Evolutionary conservation across 2,797 vertebrate species (phyloP).

Genomic region (Gymnocypris eckloni): DNA sequence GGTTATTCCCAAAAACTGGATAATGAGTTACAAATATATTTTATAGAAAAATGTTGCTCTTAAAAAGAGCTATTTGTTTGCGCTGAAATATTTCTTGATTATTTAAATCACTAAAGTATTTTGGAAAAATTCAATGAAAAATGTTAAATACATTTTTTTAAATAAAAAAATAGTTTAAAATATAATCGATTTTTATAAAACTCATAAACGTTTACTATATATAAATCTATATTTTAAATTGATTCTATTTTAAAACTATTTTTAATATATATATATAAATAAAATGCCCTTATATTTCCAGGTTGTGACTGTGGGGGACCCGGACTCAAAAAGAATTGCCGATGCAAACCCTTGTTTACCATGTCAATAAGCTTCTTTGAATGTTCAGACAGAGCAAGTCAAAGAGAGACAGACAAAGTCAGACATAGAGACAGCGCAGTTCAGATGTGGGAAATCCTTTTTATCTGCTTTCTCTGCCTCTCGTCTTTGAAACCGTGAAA

Average conservation of each 20-base stretch:
- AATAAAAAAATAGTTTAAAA: background rate
- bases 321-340: background rate
- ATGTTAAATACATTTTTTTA: background rate
- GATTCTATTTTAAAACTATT: no score
- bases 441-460: conserved; percentile 37
- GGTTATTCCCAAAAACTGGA: background rate
- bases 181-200: background rate
- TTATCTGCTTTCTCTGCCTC: conserved; percentile 12
- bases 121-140: background rate
- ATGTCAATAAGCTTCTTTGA: conserved; percentile 17
- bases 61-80: background rate
- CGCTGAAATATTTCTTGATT: background rate
- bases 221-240: no score
- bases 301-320: background rate
- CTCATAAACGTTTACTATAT: no score
- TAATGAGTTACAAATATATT: background rate
- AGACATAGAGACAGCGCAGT: conserved; percentile 9
- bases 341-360: conserved; percentile 6
- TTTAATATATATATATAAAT: background rate
- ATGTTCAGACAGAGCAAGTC: conserved; percentile 3
- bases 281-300: background rate
- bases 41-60: no score
- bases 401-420: conserved; percentile 18
- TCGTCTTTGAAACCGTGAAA: conserved; percentile 13
- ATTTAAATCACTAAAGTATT: background rate